phyloP scores from a whole-genome alignment of 1,140 invertebrate genomes.

The Colletes latitarsis region DNA sequence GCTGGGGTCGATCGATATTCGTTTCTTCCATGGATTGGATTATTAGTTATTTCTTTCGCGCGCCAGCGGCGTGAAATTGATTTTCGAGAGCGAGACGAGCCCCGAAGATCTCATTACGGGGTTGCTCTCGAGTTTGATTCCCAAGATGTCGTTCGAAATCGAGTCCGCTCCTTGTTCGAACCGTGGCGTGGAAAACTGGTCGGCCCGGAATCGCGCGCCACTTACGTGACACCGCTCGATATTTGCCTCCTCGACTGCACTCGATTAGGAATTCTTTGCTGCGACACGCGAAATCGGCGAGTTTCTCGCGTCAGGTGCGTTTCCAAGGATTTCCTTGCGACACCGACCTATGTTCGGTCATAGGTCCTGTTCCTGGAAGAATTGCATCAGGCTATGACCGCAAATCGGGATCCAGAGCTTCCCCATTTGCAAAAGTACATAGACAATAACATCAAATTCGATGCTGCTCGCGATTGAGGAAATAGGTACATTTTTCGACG shows the following conservation, averaged over 20 bases:
- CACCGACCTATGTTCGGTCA: too few relatives aligned
- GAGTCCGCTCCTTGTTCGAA: slow-evolving; percentile 2
- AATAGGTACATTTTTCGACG: too few relatives aligned
- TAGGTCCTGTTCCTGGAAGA: too few relatives aligned
- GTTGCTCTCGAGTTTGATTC: background rate
- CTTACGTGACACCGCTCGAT: background rate
- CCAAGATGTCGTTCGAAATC: background rate
- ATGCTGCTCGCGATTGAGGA: too few relatives aligned
- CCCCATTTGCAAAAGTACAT: too few relatives aligned
- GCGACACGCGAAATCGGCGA: background rate
- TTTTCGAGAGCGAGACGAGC: background rate
- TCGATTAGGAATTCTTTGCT: background rate
- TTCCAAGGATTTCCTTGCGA: background rate
- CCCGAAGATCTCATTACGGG: slow-evolving; percentile 19
- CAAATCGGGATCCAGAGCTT: too few relatives aligned
- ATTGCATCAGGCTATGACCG: too few relatives aligned
- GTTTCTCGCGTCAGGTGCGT: background rate
- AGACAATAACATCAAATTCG: too few relatives aligned
- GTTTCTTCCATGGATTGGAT: too few relatives aligned
- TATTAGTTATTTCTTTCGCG: background rate
- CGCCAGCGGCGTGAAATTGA: slow-evolving; percentile 16
- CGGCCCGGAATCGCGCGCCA: slow-evolving; percentile 13
- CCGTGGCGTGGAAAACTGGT: slow-evolving; percentile 30
- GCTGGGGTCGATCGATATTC: too few relatives aligned
- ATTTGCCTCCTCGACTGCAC: background rate